A percentile compares a stretch with the other conserved stretches of the same genome.
Conservation (phyloP, 2,113 vertebrate genomes). For the Gnathonemus echidnorhynchus region DNA sequence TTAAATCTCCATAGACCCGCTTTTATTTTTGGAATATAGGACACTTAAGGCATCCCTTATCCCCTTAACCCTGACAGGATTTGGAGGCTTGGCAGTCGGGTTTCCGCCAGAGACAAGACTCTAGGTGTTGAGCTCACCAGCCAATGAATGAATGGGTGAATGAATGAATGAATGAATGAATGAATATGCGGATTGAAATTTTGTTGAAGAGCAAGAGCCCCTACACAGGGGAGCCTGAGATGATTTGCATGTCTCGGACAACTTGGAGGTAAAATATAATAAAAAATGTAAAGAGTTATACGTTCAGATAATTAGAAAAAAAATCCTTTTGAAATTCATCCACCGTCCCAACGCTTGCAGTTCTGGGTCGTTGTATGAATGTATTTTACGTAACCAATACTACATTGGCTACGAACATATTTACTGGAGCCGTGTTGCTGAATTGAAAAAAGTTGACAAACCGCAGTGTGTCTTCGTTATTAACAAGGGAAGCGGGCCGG, state of each 20-base stretch:
- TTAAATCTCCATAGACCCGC: neutral
- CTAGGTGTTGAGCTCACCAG: neutral
- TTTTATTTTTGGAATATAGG: constrained; percentile 9
- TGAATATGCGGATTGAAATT: neutral
- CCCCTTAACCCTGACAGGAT: neutral
- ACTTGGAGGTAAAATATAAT: neutral
- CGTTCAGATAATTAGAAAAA: neutral
- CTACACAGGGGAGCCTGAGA: neutral
- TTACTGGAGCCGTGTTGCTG: neutral
- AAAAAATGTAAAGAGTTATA: neutral
- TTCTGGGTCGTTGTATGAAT: neutral
- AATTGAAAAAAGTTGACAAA: neutral
- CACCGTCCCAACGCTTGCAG: neutral
- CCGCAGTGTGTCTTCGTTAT: neutral
- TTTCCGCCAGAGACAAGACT: neutral
- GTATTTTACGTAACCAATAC: neutral
- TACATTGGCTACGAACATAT: neutral
- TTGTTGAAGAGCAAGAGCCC: neutral
- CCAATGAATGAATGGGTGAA: neutral
- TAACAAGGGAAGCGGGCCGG: neutral
- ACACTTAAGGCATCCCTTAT: neutral
- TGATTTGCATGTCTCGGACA: neutral
- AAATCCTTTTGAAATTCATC: neutral
- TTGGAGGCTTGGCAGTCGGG: neutral
- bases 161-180: neutral